A percentile compares a stretch with the other conserved stretches of the same genome.
Conservation (phyloP, 2,888 invertebrate species). For the Cacoxenus indagator region DNA sequence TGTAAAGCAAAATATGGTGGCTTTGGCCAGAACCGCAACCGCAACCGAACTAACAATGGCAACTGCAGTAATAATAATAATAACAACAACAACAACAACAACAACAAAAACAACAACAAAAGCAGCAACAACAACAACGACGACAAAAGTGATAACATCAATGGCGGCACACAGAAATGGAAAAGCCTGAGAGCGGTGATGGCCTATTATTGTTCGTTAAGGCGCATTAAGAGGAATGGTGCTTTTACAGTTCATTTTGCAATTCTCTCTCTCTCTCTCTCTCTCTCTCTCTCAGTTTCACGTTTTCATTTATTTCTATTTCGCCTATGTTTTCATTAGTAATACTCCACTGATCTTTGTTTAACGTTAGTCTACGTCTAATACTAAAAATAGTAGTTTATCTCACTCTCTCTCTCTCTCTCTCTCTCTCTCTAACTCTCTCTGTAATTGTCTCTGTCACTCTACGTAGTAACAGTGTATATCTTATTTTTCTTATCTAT, state of each 20-base stretch:
- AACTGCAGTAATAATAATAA: not conserved
- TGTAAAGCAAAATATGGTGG: slow-evolving; percentile 17
- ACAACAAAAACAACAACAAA: slow-evolving; percentile 14
- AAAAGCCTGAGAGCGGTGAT: slow-evolving; percentile 89
- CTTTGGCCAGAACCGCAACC: slow-evolving; percentile 1
- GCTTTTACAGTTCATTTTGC: slow-evolving; percentile 18
- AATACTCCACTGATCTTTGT: not conserved
- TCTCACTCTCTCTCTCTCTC: not conserved
- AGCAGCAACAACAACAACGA: slow-evolving; percentile 11
- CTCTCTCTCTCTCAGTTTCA: not conserved
- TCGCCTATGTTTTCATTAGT: not conserved
- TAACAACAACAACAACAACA: not conserved
- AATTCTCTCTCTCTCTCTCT: not conserved
- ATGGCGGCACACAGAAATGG: slow-evolving; percentile 78
- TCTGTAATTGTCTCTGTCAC: not conserved
- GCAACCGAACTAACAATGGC: slow-evolving; percentile 22
- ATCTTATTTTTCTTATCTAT: too few relatives aligned
- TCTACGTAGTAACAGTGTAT: too few relatives aligned
- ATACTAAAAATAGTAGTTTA: slow-evolving; percentile 1
- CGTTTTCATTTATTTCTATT: not conserved
- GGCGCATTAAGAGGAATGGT: slow-evolving; percentile 86
- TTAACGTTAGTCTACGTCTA: not conserved
- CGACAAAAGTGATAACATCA: slow-evolving; percentile 37
- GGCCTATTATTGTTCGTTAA: slow-evolving; percentile 90
- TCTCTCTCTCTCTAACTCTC: not conserved